Conservation (phyloP, 2,797 vertebrate species). For the Neosilurus hyrtlii region DNA sequence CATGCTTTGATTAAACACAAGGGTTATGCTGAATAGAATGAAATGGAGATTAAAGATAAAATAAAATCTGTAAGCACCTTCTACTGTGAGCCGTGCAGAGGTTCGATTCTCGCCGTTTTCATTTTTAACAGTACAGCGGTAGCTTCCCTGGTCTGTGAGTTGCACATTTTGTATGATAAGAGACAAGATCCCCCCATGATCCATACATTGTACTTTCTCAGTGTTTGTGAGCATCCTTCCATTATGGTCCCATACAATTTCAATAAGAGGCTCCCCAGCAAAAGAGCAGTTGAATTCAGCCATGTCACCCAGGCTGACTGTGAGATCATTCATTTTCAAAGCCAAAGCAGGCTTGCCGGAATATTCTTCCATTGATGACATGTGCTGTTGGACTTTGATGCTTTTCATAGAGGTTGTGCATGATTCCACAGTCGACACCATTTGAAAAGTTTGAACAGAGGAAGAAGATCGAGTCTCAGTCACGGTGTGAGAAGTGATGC, state of each 20-base stretch:
- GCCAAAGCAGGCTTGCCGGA: slow-evolving; percentile 70
- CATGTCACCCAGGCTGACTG: slow-evolving; percentile 72
- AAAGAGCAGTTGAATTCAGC: slow-evolving; percentile 83
- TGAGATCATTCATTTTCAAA: slow-evolving; percentile 77
- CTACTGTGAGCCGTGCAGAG: slow-evolving; percentile 81
- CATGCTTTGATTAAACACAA: slow-evolving; percentile 47
- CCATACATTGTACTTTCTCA: slow-evolving; percentile 75
- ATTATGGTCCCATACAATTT: slow-evolving; percentile 78
- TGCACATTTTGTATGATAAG: slow-evolving; percentile 77
- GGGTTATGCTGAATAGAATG: slow-evolving; percentile 60
- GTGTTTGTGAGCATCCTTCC: slow-evolving; percentile 71
- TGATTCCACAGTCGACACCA: slow-evolving; percentile 56
- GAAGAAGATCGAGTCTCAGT: slow-evolving; percentile 54
- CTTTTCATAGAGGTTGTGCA: slow-evolving; percentile 57
- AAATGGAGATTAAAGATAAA: slow-evolving; percentile 60
- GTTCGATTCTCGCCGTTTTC: slow-evolving; percentile 76
- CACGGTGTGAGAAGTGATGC: slow-evolving; percentile 71
- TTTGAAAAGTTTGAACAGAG: slow-evolving; percentile 72
- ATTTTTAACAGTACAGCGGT: slow-evolving; percentile 79
- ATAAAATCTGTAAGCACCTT: slow-evolving; percentile 80
- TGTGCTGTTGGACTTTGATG: slow-evolving; percentile 60
- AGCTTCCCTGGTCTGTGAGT: slow-evolving; percentile 79
- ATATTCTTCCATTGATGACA: slow-evolving; percentile 60
- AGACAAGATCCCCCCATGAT: slow-evolving; percentile 72
- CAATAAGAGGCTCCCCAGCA: slow-evolving; percentile 73